Base-by-base conservation (phyloP, 2,113 vertebrate species). In the Cyprinodon tularosa region DNA sequence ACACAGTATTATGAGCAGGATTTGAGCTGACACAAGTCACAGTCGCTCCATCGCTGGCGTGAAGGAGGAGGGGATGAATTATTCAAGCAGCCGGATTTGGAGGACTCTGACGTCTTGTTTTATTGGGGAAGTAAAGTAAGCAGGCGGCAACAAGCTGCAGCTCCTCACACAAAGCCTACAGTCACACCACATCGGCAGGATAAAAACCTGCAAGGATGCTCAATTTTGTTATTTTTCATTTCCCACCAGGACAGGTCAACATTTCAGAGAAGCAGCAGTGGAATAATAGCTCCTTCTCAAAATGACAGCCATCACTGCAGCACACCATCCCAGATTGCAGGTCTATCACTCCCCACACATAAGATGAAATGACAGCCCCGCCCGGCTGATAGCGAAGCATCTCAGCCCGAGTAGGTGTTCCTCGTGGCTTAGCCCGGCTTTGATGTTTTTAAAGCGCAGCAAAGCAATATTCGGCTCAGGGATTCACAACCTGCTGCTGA, bases 21-120 rank as follows among this genome's bases (percentile, higher is more conserved):
- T 92, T 89, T 86, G 84, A 91, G 82, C 78, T 89, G 91, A 93
- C 91, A 91, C 84, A 72, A 93, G 91, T 91, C 92, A 91, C 91
- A 90, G 91, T 84, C 85, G 71, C 86, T 91, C 78, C 82, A 86
- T 89, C 84, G 80, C 71, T 57, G 74, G 72, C 66, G 83, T 66
- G 79, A 79, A 82, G 74, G 87, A 76, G 62, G 77, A 72, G 80
- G 72, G 77, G 84, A 90, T 93, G 84, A 89, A 92, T 91, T 85
- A 92, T 92, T 91, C 81, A 92, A 87, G 72, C 81, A 90, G 85
- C 85, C 76, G 65, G 74, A n/a, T 60, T 78, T 60, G 84, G 84
- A 90, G 57, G 45, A 70, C 76, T 86, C 89, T 81, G 87, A 86
- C 88, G 86, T 87, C 80, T 87, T 88, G 73, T 90, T 85, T 89